Base-by-base conservation (phyloP, 2,797 vertebrate species). In the Nothura maculosa region DNA sequence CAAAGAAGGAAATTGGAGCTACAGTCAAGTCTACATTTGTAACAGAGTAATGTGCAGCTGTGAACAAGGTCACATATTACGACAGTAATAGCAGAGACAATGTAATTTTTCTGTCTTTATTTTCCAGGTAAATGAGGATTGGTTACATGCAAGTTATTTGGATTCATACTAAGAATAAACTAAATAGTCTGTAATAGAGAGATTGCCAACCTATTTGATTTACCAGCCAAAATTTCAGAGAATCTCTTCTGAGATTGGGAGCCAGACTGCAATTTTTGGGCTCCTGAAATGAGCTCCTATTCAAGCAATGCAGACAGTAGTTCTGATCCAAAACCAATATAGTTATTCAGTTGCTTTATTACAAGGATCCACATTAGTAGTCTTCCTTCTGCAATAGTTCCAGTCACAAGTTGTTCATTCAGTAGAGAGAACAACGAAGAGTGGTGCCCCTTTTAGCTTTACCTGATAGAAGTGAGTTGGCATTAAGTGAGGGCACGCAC, bases 61-160 rank as follows among this genome's bases (percentile, higher is more conserved):
- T 55, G 11, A 5, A 21, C 55, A 34, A 16, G 0, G n/a, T n/a
- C n/a, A n/a, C n/a, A n/a, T n/a, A n/a, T n/a, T 1, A 1, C 21
- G 30, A 40, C 9, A 18, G 27, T 61, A 78, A 7, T 6, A 45
- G 18, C 30, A 63, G 38, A 64, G 10, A 40, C 47, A 9, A 8
- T 20, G 19, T 55, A 24, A 78, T 22, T 34, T 28, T 68, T 36
- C 16, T 3, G 20, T 13, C 34, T 68, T 43, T 32, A 36, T 72
- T 67, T 54, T 47, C 27, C 12, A 32, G 12, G 69, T 61, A 61
- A 47, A 55, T 80, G 12, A 54, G 38, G 21, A 10, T 34, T 52
- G 22, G 19, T 34, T 55, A 17, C 13, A 21, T n/a, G 10, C 32
- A 75, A 32, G 18, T 36, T 36, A 48, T n/a, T 60, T 69, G 38